Conservation (phyloP, 2,113 vertebrate species). For the Hippolais icterina region DNA sequence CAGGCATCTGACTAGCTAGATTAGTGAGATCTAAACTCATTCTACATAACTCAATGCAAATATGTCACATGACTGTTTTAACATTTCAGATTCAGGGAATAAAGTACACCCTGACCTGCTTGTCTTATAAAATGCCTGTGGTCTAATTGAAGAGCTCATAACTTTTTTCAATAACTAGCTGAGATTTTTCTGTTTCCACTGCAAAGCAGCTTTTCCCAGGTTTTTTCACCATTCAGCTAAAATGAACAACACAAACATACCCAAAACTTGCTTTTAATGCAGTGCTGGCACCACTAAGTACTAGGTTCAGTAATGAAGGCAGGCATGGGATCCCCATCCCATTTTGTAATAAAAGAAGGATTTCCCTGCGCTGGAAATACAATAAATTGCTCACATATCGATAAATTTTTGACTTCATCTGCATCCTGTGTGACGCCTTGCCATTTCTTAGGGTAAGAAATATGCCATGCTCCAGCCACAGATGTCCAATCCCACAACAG, state of each 20-base stretch:
- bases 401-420: background rate
- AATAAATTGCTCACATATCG: background rate
- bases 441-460: background rate
- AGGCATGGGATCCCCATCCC: background rate
- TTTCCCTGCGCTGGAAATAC: background rate
- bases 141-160: constrained; percentile 30
- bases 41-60: background rate
- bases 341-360: background rate
- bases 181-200: constrained; percentile 21
- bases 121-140: constrained; percentile 35
- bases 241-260: background rate
- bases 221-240: background rate
- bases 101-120: constrained; percentile 1
- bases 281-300: background rate
- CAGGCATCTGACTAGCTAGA: background rate
- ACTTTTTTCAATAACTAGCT: background rate
- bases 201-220: background rate
- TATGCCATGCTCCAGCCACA: background rate
- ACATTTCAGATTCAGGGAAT: constrained; percentile 1
- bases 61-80: background rate
- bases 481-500: background rate
- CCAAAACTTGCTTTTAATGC: constrained; percentile 12
- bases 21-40: constrained; percentile 12
- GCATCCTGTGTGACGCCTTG: background rate
- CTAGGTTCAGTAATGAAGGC: background rate